Evolutionary conservation across 30 jellyfish, hydroid and myxozoan genomes (phyloP).

Genomic region (Phacellophora camtschatica): DNA sequence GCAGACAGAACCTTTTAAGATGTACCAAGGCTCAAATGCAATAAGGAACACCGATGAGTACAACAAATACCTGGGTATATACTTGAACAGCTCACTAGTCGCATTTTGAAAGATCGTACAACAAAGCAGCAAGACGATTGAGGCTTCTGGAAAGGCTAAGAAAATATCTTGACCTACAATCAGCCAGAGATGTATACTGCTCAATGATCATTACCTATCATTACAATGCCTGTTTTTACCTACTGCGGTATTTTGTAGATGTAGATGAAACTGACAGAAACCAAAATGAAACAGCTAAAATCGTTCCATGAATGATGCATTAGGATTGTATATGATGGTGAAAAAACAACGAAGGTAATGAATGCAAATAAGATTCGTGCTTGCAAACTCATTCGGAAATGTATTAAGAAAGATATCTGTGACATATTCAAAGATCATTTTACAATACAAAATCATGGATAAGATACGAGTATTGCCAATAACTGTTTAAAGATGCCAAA

Average conservation of each 20-base stretch:
- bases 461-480: constrained; percentile 45
- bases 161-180: constrained; percentile 46
- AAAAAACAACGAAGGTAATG: constrained; percentile 6
- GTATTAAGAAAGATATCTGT: too few relatives aligned
- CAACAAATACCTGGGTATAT: constrained; percentile 58
- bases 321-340: constrained; percentile 47
- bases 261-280: constrained; percentile 50
- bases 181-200: constrained; percentile 56
- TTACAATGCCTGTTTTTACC: constrained; percentile 73
- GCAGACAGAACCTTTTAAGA: constrained; percentile 36
- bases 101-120: constrained; percentile 60
- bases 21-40: constrained; percentile 15
- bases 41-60: constrained; percentile 48
- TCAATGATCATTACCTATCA: constrained; percentile 53
- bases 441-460: constrained; percentile 29
- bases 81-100: constrained; percentile 44
- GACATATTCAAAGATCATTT: constrained; percentile 60
- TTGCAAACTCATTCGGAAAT: too few relatives aligned
- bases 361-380: too few relatives aligned
- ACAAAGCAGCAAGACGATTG: too few relatives aligned
- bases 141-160: constrained; percentile 67
- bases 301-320: constrained; percentile 50
- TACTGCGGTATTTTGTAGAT: constrained; percentile 66
- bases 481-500: too few relatives aligned
- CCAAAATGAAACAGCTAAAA: constrained; percentile 53